Conservation (phyloP, 2,797 vertebrate genomes). For the Molossus molossus region DNA sequence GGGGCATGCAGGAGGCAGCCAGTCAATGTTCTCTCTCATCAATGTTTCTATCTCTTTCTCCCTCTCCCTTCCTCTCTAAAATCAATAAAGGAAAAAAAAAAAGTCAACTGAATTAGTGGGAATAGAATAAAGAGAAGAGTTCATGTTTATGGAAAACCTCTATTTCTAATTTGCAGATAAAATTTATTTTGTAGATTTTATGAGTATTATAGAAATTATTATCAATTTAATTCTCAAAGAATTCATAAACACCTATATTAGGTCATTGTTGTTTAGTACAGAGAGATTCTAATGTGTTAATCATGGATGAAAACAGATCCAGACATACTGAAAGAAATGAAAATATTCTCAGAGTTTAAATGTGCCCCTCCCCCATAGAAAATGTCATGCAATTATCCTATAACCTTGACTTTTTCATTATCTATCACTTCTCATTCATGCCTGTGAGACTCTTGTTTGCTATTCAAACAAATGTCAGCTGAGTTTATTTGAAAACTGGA, state of each 20-base stretch:
- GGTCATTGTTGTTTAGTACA: conserved; percentile 60
- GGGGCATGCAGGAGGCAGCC: too few species aligned
- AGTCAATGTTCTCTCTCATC: too few species aligned
- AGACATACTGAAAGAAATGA: conserved; percentile 55
- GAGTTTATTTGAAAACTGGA: conserved; percentile 73
- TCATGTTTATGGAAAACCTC: conserved; percentile 66
- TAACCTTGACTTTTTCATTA: conserved; percentile 57
- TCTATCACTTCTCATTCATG: conserved; percentile 65
- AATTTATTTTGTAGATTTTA: conserved; percentile 70
- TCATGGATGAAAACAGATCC: conserved; percentile 63
- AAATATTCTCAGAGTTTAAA: conserved; percentile 69
- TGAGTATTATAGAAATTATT: conserved; percentile 53
- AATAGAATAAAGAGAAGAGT: conserved; percentile 23
- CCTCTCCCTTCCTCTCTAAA: too few species aligned
- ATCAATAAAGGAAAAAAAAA: too few species aligned
- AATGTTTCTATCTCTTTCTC: too few species aligned
- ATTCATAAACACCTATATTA: conserved; percentile 72
- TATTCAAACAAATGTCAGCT: conserved; percentile 76
- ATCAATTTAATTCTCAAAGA: conserved; percentile 75
- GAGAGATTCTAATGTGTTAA: conserved; percentile 68
- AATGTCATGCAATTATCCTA: conserved; percentile 51
- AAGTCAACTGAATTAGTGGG: conserved; percentile 14
- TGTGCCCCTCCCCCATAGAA: neutral
- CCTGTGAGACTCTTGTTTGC: conserved; percentile 66
- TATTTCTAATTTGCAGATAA: conserved; percentile 55